A percentile compares a stretch with the other conserved stretches of the same genome.
Conservation (phyloP, 2,113 vertebrate species). For the Brachyhypopomus gauderio region DNA sequence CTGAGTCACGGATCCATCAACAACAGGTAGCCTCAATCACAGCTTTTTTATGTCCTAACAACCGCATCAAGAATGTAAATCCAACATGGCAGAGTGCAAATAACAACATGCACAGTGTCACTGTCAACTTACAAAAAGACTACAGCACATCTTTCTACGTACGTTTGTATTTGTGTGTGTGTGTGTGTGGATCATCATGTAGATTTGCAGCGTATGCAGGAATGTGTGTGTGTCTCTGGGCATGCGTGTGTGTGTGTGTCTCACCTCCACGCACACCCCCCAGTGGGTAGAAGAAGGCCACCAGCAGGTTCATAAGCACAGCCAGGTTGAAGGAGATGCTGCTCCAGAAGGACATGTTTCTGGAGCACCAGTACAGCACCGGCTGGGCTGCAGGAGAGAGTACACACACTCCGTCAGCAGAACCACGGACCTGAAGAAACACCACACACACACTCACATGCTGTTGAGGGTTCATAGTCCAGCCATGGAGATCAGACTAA, state of each 20-base stretch:
- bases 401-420: not conserved
- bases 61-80: no score
- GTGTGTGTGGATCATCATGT: no score
- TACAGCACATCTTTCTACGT: no score
- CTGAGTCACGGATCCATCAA: no score
- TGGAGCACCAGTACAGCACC: conserved; percentile 95
- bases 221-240: not conserved
- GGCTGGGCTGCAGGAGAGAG: conserved; percentile 83
- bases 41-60: no score
- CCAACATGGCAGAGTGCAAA: no score
- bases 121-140: no score
- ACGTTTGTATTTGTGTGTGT: no score
- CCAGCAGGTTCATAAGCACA: conserved; percentile 96
- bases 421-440: not conserved
- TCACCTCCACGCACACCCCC: conserved; percentile 90
- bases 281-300: conserved; percentile 97
- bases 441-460: not conserved
- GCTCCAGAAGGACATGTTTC: conserved; percentile 99
- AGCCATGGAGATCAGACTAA: no score
- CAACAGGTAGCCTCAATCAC: no score
- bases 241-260: conserved; percentile 25
- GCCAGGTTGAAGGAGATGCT: conserved; percentile 98
- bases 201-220: not conserved
- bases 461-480: no score
- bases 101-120: no score